Conservation (phyloP, 2,888 invertebrate species). For the Hybos culiciformis region DNA sequence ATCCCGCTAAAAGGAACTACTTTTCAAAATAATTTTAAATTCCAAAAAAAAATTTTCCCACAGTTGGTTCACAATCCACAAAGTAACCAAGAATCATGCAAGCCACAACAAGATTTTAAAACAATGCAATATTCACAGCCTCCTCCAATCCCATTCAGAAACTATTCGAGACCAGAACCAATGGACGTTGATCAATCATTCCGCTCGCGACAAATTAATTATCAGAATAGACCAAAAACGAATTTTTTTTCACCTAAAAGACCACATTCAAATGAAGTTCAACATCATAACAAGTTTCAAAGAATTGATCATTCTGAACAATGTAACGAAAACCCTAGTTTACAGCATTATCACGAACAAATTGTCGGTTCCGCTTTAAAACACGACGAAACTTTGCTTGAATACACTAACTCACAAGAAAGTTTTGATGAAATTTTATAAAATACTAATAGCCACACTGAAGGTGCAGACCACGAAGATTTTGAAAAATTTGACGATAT, state of each 20-base stretch:
- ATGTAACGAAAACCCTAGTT: no score
- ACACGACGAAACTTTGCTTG: not conserved
- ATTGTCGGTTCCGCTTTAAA: not conserved
- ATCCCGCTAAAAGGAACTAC: no score
- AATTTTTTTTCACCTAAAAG: no score
- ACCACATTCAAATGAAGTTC: no score
- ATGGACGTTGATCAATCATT: slow-evolving; percentile 2
- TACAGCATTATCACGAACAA: not conserved
- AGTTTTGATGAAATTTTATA: not conserved
- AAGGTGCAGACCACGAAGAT: no score
- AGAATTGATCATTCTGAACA: no score
- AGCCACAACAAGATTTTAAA: not conserved
- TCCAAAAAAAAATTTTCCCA: not conserved
- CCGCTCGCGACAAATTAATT: not conserved
- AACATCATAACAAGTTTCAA: no score
- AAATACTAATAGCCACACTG: not conserved
- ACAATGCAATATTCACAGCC: not conserved
- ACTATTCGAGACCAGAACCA: slow-evolving; percentile 1
- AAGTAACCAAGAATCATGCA: not conserved
- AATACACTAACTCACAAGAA: not conserved
- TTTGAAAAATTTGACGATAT: slow-evolving; percentile 5
- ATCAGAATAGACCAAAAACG: slow-evolving; percentile 3
- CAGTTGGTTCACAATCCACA: no score
- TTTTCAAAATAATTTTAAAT: not conserved
- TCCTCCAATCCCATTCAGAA: no score